Evolutionary conservation across 2,113 vertebrate species (phyloP), one percentile per base, ranked within the genome.

Genomic region (Boulengeromyrus knoepffleri): DNA sequence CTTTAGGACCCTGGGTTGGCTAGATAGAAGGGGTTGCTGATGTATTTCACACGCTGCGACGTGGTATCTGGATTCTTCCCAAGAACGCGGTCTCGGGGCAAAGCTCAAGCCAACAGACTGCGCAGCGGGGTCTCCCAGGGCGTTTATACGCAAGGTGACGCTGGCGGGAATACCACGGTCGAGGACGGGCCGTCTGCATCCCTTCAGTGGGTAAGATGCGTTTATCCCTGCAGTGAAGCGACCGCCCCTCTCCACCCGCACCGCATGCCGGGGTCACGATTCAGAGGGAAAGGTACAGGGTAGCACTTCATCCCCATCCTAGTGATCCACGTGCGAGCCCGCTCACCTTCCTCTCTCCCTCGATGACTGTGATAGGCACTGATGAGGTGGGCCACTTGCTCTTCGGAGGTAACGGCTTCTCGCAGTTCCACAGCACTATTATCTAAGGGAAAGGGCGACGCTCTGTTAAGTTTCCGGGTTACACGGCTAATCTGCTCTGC

Each of bases 311-410:
- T 5, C 39, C 83, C 45, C 83, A 12, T 36, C 39, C 83, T 24
- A 21, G 36, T 8, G 42, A 49, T 46, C 39, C 77, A 17, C n/a
- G 15, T 12, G 36, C 42, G 52, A 39, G n/a, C 52, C 3, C n/a
- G n/a, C 58, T 45, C 89, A 97, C 96, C 96, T 96, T 96, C 89
- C 91, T 95, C 89, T 96, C 94, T 93, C 95, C 95, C 94, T 97
- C 94, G 45, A 96, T 92, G 93, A 96, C 92, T 77, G 94, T 94
- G 92, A 97, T 94, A 95, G 96, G 96, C 94, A 96, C 95, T 87
- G 94, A 94, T 94, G 96, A 96, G 93, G 95, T 94, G 91, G 96
- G 96, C 96, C 96, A 97, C 93, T 96, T 96, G 94, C 91, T 96
- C 92, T 93, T 93, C 7, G 93, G 93, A 87, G 96, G 96, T 92